These are phyloP conservation scores for Paedocypris micromegethes DNA, from an alignment of 2,797 vertebrate genomes.

Conservation along the genomic window DNA sequence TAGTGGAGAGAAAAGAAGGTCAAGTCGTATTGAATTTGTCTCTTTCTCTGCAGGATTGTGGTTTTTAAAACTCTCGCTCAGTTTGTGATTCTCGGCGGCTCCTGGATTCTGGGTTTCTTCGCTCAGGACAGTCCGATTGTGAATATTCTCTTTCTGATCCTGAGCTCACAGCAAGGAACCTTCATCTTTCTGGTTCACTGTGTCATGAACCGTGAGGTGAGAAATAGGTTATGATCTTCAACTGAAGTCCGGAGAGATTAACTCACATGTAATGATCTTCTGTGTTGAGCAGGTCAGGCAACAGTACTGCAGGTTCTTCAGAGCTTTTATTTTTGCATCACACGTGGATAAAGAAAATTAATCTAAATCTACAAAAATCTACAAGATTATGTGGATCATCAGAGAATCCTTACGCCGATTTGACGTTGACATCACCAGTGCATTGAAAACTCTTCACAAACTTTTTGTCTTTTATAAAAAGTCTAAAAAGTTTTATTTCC, in stretches of 20 bases:
- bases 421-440: no score
- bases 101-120: slow-evolving; percentile 67
- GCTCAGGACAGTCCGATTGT: slow-evolving; percentile 48
- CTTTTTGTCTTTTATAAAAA: no score
- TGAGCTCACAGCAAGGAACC: slow-evolving; percentile 69
- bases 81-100: slow-evolving; percentile 63
- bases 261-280: neutral
- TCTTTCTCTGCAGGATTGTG: slow-evolving; percentile 51
- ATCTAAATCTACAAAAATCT: no score
- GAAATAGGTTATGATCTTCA: neutral
- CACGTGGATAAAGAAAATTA: neutral
- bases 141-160: slow-evolving; percentile 58
- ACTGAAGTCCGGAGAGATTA: neutral
- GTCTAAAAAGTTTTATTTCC: no score
- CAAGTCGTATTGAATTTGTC: neutral
- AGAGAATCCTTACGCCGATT: no score
- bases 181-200: slow-evolving; percentile 67
- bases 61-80: slow-evolving; percentile 65
- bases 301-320: neutral
- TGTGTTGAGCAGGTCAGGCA: neutral
- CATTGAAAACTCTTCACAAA: no score
- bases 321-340: neutral
- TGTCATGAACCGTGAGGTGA: slow-evolving; percentile 64
- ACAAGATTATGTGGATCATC: no score
- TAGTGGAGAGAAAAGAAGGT: neutral